These are phyloP conservation scores for Philypnodon macrostomus DNA, from an alignment of 2,797 vertebrate genomes.

Conservation along the genomic window DNA sequence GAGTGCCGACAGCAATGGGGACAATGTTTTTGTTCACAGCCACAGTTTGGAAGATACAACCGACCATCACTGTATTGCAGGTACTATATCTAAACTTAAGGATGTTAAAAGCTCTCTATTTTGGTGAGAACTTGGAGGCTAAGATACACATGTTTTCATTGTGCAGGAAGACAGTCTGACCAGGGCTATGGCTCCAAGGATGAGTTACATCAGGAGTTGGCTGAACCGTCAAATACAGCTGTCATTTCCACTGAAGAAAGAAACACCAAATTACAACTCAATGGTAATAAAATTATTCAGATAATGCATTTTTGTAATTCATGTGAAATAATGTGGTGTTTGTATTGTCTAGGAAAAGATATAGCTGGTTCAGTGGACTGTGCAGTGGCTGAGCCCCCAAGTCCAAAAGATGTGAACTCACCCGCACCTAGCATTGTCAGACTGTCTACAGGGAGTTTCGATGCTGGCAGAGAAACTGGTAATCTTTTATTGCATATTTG, in stretches of 20 bases:
- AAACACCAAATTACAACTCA: constrained; percentile 61
- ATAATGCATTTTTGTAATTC: background rate
- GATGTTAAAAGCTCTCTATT: no score
- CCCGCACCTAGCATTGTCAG: constrained; percentile 89
- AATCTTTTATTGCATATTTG: background rate
- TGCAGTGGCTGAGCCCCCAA: constrained; percentile 63
- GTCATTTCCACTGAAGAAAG: constrained; percentile 51
- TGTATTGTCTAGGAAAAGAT: constrained; percentile 50
- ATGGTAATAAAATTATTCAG: constrained; percentile 58
- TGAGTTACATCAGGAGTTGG: constrained; percentile 81
- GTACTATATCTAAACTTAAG: constrained; percentile 59
- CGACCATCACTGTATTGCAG: constrained; percentile 84
- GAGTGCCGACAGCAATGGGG: constrained; percentile 88
- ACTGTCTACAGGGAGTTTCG: constrained; percentile 84
- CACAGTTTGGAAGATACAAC: constrained; percentile 78
- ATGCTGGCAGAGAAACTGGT: constrained; percentile 64
- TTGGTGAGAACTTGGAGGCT: background rate
- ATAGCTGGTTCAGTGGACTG: constrained; percentile 71
- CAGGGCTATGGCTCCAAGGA: constrained; percentile 91
- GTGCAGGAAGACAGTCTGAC: constrained; percentile 84
- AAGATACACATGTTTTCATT: constrained; percentile 4
- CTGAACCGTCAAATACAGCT: constrained; percentile 52
- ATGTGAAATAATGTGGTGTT: background rate
- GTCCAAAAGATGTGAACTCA: constrained; percentile 60
- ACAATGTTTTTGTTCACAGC: constrained; percentile 78